Percentiles rank a stretch among this genome's conserved stretches.
phyloP scores from a whole-genome alignment of 2,797 vertebrate genomes.

The Chiroxiphia lanceolata region DNA sequence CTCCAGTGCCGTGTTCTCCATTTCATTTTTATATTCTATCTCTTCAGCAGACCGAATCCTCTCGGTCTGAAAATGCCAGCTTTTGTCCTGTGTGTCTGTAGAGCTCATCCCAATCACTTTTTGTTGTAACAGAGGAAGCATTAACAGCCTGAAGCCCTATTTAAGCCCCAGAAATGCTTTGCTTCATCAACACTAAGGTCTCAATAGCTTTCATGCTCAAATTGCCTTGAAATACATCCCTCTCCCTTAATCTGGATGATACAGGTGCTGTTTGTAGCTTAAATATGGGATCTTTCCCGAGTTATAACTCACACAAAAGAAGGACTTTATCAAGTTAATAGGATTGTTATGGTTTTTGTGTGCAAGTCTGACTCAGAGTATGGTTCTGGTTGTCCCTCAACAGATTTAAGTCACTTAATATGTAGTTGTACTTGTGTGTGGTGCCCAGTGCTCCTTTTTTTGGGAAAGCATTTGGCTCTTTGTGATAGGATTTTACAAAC shows the following conservation, averaged over 20 bases:
- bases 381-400: not conserved
- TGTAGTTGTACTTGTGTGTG: not conserved
- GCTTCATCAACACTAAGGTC: not conserved
- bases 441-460: not conserved
- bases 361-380: not conserved
- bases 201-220: not conserved
- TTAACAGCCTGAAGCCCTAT: not conserved
- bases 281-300: not conserved
- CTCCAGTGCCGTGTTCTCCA: constrained; percentile 40
- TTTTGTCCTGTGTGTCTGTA: not conserved
- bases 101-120: constrained; percentile 11
- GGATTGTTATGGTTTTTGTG: not conserved
- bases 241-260: not conserved
- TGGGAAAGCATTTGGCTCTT: not conserved
- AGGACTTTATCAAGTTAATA: not conserved
- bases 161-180: not conserved
- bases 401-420: not conserved
- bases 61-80: not conserved
- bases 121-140: not conserved
- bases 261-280: not conserved
- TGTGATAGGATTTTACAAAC: not conserved
- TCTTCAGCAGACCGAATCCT: constrained; percentile 39
- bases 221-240: not conserved
- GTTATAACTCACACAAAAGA: not conserved
- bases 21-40: constrained; percentile 51